phyloP scores from a whole-genome alignment of 2,797 vertebrate genomes.

The Coregonus ussuriensis region DNA sequence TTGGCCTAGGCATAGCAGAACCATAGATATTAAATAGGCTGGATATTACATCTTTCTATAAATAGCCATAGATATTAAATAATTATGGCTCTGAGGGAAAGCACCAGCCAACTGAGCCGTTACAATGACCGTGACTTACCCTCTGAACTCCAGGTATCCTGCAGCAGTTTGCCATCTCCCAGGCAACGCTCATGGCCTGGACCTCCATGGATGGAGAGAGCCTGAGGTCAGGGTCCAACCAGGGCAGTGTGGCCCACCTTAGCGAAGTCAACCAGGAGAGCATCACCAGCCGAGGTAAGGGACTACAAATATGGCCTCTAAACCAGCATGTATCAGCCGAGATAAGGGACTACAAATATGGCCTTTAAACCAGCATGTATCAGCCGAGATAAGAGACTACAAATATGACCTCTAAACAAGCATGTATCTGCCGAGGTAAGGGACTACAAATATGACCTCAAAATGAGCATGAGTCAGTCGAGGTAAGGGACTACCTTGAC shows the following conservation, averaged over 20 bases:
- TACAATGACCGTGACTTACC: slow-evolving; percentile 1
- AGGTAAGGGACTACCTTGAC: neutral
- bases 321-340: neutral
- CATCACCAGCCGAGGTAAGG: slow-evolving; percentile 82
- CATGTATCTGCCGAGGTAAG: neutral
- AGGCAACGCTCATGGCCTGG: slow-evolving; percentile 97
- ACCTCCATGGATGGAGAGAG: slow-evolving; percentile 97
- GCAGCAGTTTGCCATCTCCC: slow-evolving; percentile 97
- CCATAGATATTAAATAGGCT: too few relatives aligned
- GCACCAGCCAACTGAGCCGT: neutral
- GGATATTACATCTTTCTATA: too few relatives aligned
- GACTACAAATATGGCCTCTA: slow-evolving; percentile 9
- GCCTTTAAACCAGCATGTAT: neutral
- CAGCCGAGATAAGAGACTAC: neutral
- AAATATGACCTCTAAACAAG: neutral
- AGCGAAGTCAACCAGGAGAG: slow-evolving; percentile 95
- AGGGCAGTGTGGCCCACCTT: slow-evolving; percentile 87
- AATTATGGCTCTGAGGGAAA: neutral
- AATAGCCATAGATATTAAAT: neutral
- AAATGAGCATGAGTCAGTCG: neutral
- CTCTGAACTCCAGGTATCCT: slow-evolving; percentile 81
- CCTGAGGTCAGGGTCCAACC: slow-evolving; percentile 89
- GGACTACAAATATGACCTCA: neutral
- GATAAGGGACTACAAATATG: neutral
- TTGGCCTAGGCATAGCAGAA: too few relatives aligned